Percentiles rank a stretch among this genome's conserved stretches.
These are phyloP conservation scores for Dolichallabes microphthalmus DNA, from an alignment of 2,113 vertebrate species.

Conservation along the genomic window DNA sequence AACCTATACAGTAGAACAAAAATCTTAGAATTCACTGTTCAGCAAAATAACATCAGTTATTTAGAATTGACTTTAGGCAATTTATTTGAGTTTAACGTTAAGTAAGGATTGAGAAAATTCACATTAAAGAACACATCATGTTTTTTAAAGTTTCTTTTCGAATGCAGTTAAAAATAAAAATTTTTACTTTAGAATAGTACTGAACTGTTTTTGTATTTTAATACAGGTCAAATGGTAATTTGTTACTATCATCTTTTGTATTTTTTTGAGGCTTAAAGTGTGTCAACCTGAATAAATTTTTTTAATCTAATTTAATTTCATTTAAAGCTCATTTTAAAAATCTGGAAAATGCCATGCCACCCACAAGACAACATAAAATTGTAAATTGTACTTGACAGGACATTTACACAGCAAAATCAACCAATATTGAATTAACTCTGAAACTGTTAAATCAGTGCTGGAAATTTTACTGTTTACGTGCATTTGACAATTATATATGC, in stretches of 20 bases:
- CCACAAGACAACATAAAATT: neutral
- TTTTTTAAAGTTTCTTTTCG: neutral
- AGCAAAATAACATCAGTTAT: neutral
- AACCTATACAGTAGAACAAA: slow-evolving; percentile 47
- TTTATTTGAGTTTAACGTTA: neutral
- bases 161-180: neutral
- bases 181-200: neutral
- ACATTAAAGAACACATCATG: neutral
- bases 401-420: neutral
- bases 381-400: neutral
- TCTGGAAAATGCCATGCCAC: neutral
- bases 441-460: too few species aligned
- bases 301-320: too few species aligned
- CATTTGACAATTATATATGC: neutral
- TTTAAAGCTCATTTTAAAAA: too few species aligned
- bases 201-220: neutral
- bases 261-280: neutral
- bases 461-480: neutral
- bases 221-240: neutral
- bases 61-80: neutral
- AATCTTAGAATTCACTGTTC: neutral
- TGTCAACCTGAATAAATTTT: neutral
- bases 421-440: too few species aligned
- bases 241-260: neutral
- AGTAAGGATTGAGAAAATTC: neutral